Percentiles rank a stretch among this genome's conserved stretches.
Conservation (phyloP, 1,140 invertebrate genomes). For the Leucophenga varia region DNA sequence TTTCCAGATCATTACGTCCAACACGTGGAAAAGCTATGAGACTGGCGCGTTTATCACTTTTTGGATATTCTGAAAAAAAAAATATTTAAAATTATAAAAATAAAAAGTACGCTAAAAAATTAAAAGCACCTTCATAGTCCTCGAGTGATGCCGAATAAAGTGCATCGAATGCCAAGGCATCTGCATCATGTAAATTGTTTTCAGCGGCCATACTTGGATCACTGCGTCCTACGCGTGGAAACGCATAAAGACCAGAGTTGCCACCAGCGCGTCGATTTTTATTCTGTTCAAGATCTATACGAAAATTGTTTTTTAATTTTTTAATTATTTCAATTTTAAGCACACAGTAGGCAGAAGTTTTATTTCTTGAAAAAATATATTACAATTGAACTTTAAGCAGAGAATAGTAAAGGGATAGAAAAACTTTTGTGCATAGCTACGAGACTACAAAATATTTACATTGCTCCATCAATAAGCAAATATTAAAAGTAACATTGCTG, state of each 20-base stretch:
- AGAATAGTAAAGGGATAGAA: too few species aligned
- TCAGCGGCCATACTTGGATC: constrained; percentile 51
- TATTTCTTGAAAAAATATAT: not conserved
- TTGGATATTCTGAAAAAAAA: constrained; percentile 35
- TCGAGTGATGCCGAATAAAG: constrained; percentile 32
- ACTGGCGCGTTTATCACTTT: constrained; percentile 55
- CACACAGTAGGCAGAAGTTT: not conserved
- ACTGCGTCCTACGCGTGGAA: constrained; percentile 61
- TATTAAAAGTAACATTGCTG: too few species aligned
- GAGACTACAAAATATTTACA: too few species aligned
- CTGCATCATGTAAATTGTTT: constrained; percentile 40
- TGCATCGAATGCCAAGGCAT: constrained; percentile 17
- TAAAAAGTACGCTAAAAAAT: not conserved
- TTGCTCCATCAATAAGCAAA: too few species aligned
- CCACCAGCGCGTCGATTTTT: constrained; percentile 50
- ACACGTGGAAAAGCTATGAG: constrained; percentile 61
- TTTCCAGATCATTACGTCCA: constrained; percentile 57
- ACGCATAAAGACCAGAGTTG: constrained; percentile 60
- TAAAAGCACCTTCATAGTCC: constrained; percentile 43
- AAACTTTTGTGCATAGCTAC: too few species aligned
- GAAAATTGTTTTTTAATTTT: too few species aligned
- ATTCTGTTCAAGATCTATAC: constrained; percentile 38
- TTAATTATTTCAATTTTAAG: too few species aligned
- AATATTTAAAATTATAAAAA: not conserved
- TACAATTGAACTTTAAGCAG: too few species aligned